Evolutionary conservation across 2,888 invertebrate genomes (phyloP).

Genomic region (Andrena hattorfiana): DNA sequence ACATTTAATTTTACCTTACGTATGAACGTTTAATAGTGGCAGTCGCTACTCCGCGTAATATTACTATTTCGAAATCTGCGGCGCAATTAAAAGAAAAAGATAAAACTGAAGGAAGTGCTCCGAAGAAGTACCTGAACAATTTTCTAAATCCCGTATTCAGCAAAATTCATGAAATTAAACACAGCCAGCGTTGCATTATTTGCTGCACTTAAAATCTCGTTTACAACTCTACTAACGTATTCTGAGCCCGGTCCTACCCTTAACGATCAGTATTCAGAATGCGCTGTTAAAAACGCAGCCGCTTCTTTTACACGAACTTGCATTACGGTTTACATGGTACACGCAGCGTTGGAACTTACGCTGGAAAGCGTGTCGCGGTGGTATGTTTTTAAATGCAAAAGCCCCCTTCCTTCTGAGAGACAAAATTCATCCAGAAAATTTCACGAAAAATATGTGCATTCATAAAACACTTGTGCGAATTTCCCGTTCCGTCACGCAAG

Average conservation of each 20-base stretch:
- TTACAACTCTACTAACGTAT: slow-evolving; percentile 10
- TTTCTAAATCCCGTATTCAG: slow-evolving; percentile 3
- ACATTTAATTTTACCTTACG: too few species aligned
- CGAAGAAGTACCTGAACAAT: not conserved
- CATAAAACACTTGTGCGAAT: too few species aligned
- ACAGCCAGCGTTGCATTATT: not conserved
- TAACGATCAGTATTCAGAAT: not conserved
- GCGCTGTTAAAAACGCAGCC: not conserved
- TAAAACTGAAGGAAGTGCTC: not conserved
- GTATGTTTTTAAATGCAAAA: slow-evolving; percentile 6
- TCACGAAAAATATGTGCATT: too few species aligned
- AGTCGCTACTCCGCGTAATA: too few species aligned
- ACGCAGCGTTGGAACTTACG: slow-evolving; percentile 8
- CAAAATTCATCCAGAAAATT: too few species aligned
- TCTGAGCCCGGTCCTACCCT: not conserved
- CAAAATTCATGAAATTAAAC: not conserved
- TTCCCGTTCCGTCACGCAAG: too few species aligned
- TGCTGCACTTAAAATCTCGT: slow-evolving; percentile 3
- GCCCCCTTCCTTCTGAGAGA: too few species aligned
- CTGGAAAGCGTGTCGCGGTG: slow-evolving; percentile 7
- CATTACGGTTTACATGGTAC: not conserved
- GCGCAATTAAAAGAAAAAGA: not conserved
- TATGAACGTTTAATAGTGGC: too few species aligned
- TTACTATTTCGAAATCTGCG: not conserved
- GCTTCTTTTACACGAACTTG: slow-evolving; percentile 3